Conservation (phyloP, 1,140 invertebrate species). For the Campodea augens region DNA sequence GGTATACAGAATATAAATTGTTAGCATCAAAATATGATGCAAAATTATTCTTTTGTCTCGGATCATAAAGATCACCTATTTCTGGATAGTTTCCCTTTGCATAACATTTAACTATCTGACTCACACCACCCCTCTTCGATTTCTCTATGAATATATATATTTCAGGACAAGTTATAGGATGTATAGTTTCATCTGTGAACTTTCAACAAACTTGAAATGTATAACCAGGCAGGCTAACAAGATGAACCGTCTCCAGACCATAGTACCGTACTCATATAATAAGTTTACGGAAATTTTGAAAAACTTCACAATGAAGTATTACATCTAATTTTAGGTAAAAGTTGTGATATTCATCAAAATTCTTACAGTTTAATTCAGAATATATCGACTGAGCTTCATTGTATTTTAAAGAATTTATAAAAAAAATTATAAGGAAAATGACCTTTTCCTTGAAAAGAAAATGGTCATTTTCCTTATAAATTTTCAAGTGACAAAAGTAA, state of each 20-base stretch:
- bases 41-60: constrained; percentile 10
- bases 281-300: constrained; percentile 17
- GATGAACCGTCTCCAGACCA: constrained; percentile 14
- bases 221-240: constrained; percentile 15
- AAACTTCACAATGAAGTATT: constrained; percentile 15
- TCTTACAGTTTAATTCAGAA: constrained; percentile 9
- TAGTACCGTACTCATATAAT: constrained; percentile 13
- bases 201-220: constrained; percentile 15
- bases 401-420: constrained; percentile 6
- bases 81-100: constrained; percentile 16
- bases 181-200: constrained; percentile 13
- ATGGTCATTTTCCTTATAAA: too few relatives aligned
- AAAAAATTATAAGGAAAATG: too few relatives aligned
- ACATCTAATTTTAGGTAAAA: constrained; percentile 13
- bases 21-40: constrained; percentile 15
- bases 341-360: constrained; percentile 10
- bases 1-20: constrained; percentile 16
- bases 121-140: constrained; percentile 12
- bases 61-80: constrained; percentile 11
- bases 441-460: too few relatives aligned
- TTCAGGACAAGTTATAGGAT: constrained; percentile 16
- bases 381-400: constrained; percentile 6
- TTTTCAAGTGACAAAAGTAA: too few relatives aligned
- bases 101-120: constrained; percentile 13
- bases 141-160: constrained; percentile 16